These are phyloP conservation scores for Sabellastarte sp. DNA, from an alignment of 2,888 invertebrate species.

Conservation along the genomic window DNA sequence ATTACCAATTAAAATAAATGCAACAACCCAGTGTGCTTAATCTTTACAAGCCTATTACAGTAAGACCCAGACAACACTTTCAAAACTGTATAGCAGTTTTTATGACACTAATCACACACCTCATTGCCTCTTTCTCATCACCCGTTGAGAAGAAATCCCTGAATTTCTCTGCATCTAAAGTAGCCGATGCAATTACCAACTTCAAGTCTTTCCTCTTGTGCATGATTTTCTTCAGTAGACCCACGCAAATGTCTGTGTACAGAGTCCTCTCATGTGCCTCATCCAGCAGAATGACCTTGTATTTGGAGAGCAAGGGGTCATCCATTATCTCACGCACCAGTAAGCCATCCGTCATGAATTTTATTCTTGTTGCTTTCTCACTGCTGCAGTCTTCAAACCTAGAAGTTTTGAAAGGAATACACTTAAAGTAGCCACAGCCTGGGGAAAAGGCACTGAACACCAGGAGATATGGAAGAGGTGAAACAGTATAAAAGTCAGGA, in stretches of 20 bases:
- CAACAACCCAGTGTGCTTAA: too few species aligned
- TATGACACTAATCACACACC: too few species aligned
- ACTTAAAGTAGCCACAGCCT: too few species aligned
- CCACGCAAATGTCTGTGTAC: constrained; percentile 90
- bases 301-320: constrained; percentile 87
- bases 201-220: constrained; percentile 80
- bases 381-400: constrained; percentile 63
- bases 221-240: constrained; percentile 82
- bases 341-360: constrained; percentile 97
- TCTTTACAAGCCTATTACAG: too few species aligned
- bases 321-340: constrained; percentile 90
- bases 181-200: constrained; percentile 90
- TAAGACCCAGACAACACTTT: too few species aligned
- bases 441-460: too few species aligned
- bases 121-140: constrained; percentile 40
- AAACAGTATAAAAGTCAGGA: too few species aligned
- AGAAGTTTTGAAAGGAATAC: too few species aligned
- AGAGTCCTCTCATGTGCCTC: constrained; percentile 94
- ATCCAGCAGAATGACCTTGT: constrained; percentile 81
- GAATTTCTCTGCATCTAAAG: constrained; percentile 80
- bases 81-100: too few species aligned
- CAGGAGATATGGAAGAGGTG: too few species aligned
- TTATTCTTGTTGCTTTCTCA: constrained; percentile 57
- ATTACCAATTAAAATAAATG: too few species aligned
- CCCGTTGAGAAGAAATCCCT: constrained; percentile 64